phyloP scores from a whole-genome alignment of 2,797 vertebrate species.

The Hafferia zeledoni region DNA sequence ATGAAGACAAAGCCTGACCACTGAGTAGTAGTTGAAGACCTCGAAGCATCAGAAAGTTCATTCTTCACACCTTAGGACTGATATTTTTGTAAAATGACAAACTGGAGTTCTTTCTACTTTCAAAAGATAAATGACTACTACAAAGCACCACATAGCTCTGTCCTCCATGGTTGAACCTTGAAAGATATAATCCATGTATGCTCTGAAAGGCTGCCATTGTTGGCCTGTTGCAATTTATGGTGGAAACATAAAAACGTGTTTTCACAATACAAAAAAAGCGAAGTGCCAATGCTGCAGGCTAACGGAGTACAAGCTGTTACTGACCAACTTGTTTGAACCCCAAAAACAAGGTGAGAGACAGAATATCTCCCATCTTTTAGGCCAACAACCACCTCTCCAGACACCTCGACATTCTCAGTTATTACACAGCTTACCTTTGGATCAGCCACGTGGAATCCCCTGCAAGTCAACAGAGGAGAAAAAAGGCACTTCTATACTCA shows the following conservation, averaged over 20 bases:
- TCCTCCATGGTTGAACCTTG: not conserved
- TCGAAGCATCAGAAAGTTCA: not conserved
- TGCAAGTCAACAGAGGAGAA: not conserved
- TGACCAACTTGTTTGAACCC: not conserved
- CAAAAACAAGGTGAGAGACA: not conserved
- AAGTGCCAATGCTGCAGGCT: not conserved
- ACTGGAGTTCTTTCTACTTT: not conserved
- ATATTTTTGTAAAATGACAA: not conserved
- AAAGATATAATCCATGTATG: not conserved
- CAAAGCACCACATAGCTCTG: rapidly evolving
- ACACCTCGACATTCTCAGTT: not conserved
- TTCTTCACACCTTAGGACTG: not conserved
- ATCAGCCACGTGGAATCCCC: not conserved
- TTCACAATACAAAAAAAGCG: rapidly evolving
- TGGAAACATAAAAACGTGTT: not conserved
- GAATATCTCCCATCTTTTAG: not conserved
- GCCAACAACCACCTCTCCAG: not conserved
- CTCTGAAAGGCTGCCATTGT: not conserved
- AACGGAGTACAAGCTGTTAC: not conserved
- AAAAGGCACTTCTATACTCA: not conserved
- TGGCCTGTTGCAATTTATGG: not conserved
- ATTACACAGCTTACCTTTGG: not conserved
- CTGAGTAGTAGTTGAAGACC: not conserved
- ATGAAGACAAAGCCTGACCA: not conserved
- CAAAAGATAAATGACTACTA: not conserved